A percentile compares a stretch with the other conserved stretches of the same genome.
Conservation (phyloP, 1,140 invertebrate genomes). For the Aphelenchoides besseyi region DNA sequence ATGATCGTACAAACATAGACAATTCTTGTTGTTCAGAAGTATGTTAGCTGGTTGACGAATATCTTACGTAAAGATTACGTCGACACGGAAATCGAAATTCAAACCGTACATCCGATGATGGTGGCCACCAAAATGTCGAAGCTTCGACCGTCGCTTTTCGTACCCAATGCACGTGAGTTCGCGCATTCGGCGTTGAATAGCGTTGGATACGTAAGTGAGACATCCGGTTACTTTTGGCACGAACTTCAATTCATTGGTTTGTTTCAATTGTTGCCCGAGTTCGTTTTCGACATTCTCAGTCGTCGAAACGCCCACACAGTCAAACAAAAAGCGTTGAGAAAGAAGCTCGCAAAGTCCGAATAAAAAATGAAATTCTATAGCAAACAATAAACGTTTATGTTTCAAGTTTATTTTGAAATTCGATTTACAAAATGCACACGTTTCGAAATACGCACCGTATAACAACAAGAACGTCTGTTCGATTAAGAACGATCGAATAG, state of each 20-base stretch:
- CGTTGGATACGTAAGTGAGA: constrained; percentile 49
- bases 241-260: constrained; percentile 44
- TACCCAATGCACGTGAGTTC: constrained; percentile 41
- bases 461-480: not conserved
- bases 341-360: not conserved
- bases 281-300: constrained; percentile 21
- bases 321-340: not conserved
- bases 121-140: constrained; percentile 26
- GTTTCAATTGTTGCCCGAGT: constrained; percentile 10
- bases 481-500: constrained; percentile 21
- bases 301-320: not conserved
- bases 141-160: constrained; percentile 50
- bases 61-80: constrained; percentile 23
- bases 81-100: constrained; percentile 25
- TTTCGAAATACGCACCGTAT: not conserved
- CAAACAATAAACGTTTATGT: constrained; percentile 1
- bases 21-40: constrained; percentile 17
- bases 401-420: no score
- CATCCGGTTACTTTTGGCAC: constrained; percentile 54
- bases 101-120: constrained; percentile 21
- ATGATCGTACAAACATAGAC: no score
- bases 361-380: not conserved
- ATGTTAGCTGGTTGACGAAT: constrained; percentile 6
- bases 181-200: constrained; percentile 44
- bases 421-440: constrained; percentile 2